A percentile compares a stretch with the other conserved stretches of the same genome.
Evolutionary conservation across 2,113 vertebrate genomes (phyloP).

Genomic region (Plestiodon gilberti): DNA sequence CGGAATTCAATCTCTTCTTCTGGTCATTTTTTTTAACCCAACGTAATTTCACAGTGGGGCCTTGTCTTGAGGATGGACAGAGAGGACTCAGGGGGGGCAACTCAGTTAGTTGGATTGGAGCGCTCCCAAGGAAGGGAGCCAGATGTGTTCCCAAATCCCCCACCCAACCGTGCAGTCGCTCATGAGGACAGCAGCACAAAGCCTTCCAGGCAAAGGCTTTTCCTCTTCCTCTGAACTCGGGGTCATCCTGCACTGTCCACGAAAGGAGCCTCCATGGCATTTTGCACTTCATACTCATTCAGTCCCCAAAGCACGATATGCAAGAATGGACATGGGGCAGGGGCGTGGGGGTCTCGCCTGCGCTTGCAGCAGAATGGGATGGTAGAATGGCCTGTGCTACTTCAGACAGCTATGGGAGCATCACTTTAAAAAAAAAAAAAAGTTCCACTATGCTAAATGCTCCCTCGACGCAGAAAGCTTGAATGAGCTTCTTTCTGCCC

Average conservation of each 20-base stretch:
- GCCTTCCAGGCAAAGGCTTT: not conserved
- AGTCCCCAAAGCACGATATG: not conserved
- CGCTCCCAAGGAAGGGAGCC: slow-evolving; percentile 3
- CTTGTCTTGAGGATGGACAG: not conserved
- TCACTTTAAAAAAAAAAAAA: too few relatives aligned
- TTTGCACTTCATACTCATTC: not conserved
- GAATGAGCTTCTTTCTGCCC: too few relatives aligned
- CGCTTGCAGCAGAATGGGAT: too few relatives aligned
- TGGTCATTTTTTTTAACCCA: not conserved
- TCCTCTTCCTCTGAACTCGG: not conserved
- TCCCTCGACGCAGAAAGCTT: too few relatives aligned
- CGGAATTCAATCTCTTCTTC: not conserved
- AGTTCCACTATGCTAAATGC: too few relatives aligned
- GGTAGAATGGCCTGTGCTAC: too few relatives aligned
- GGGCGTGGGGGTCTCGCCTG: too few relatives aligned
- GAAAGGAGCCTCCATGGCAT: not conserved
- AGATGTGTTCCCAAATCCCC: not conserved
- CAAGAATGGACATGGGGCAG: too few relatives aligned
- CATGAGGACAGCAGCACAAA: not conserved
- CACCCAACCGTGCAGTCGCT: not conserved
- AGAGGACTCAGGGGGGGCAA: not conserved
- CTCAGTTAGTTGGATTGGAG: not conserved
- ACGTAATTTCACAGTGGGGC: not conserved
- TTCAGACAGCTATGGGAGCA: too few relatives aligned
- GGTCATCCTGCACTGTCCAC: not conserved